These are phyloP conservation scores for Erythrolamprus reginae DNA, from an alignment of 2,113 vertebrate species.

Conservation along the genomic window DNA sequence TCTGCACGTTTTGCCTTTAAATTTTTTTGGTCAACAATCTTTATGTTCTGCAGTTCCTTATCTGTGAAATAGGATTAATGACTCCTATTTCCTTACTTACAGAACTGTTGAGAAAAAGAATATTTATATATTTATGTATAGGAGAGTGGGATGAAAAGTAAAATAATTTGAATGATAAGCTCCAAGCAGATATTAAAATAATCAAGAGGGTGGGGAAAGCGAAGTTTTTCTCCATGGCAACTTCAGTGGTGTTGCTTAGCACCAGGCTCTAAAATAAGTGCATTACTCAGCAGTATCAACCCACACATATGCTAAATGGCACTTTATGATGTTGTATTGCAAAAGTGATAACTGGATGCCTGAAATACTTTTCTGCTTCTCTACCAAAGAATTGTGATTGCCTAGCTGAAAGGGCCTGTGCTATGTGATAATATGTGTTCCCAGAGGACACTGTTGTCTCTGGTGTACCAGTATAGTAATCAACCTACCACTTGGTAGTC, in stretches of 20 bases:
- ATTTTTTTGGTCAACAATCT: background rate
- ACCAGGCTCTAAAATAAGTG: slow-evolving; percentile 63
- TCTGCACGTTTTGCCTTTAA: background rate
- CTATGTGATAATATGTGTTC: background rate
- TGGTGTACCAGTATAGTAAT: background rate
- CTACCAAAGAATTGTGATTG: background rate
- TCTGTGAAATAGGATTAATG: background rate
- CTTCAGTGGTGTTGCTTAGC: slow-evolving; percentile 64
- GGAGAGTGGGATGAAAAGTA: background rate
- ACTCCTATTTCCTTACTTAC: background rate
- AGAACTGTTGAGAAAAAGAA: background rate
- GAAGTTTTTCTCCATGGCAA: slow-evolving; percentile 52
- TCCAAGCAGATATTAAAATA: slow-evolving; percentile 17
- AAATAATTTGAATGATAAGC: background rate
- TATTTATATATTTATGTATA: background rate
- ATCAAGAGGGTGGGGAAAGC: slow-evolving; percentile 46
- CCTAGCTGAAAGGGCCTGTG: background rate
- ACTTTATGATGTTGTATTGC: slow-evolving; percentile 54
- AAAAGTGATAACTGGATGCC: slow-evolving; percentile 55
- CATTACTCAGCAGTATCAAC: slow-evolving; percentile 63
- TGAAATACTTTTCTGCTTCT: slow-evolving; percentile 39
- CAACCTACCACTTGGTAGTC: accelerated
- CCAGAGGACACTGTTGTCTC: background rate
- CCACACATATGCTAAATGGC: slow-evolving; percentile 61
- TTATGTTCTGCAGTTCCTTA: background rate